Evolutionary conservation across 1,140 invertebrate genomes (phyloP), one percentile per base, ranked within the genome.

Genomic region (Ctenoplectra terminalis): DNA sequence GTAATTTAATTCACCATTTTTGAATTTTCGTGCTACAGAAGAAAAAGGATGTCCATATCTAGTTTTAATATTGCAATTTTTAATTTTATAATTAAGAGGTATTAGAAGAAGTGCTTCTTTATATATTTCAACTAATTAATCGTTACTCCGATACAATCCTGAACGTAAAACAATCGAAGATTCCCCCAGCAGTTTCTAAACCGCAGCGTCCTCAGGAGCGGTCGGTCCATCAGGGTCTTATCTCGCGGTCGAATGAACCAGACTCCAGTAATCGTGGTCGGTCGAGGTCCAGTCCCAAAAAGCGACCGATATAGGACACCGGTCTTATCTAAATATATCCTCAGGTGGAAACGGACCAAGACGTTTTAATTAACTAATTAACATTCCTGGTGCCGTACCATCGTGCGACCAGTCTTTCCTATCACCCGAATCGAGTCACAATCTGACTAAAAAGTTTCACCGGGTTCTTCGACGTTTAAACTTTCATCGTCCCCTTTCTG

Each of bases 321-420:
- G 60, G 63, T 31, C 76, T 87, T 87, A 87, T 86, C 86, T 86
- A 86, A 87, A 87, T 87, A 87, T 86, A 87, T 87, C 86, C 76
- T 50, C 58, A 46, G 71, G 73, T 86, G 69, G 67, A 87, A 87
- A 81, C 82, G 69, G 26, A 50, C 77, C 72, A 74, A 73, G 84
- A 87, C 77, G 85, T 87, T 87, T 87, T 87, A 87, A 87, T 87
- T 87, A 87, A 87, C 85, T 81, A 86, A 87, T 87, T 87, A 85
- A 84, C 83, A 85, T 82, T 87, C 83, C 54, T 56, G 26, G 58
- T 67, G 43, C 58, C 66, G 72, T 69, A 74, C 71, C 66, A 66
- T 82, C 70, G 37, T 60, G 31, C 48, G 52, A 11, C 75, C 17
- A 20, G n/a, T 31, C 69, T 43, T 40, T 37, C 58, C 48, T 80